Evolutionary conservation across 1,140 invertebrate genomes (phyloP), one percentile per base, ranked within the genome.

Genomic region (Neodiprion lecontei): DNA sequence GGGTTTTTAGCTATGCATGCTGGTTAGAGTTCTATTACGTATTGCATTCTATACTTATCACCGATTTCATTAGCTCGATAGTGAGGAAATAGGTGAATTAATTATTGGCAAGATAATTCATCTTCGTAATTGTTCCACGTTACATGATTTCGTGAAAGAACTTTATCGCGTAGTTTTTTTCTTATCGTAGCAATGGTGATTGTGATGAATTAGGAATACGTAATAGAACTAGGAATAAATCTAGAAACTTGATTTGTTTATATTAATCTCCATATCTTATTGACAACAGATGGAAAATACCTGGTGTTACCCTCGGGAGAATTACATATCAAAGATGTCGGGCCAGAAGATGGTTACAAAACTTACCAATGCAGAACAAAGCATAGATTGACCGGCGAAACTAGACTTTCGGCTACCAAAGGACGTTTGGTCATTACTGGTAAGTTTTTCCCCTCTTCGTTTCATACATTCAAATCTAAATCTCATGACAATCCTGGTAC

Each of bases 381-480:
- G 85, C 97, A 98, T 88, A 92, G 96, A 79, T 91, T 98, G 50
- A 97, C 97, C 80, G 96, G 96, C 80, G 96, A 98, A 90, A 97
- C 96, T 76, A 91, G 96, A 86, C 90, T 97, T 75, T 98, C 96
- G 83, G 96, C 96, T 66, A 96, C 96, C 53, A 98, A 98, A 86
- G 96, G 96, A 88, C 91, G 96, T 83, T 91, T 99, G 74, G 96
- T 98, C 87, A 97, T 98, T 88, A 98, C 97, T 89, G 97, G 97
- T 98, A 92, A 93, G 93, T 91, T 78, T 72, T 78, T 78, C 79
- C 8, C 21, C 61, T 28, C 72, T 71, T 72, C 69, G 17, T 67
- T n/a, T 72, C 40, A 75, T 71, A 14, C 12, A 9, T 69, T 70
- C 66, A 67, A 69, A 77, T 68, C 12, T 50, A 73, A 70, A 61